These are phyloP conservation scores for Taphrorychus bicolor DNA, from an alignment of 2,888 invertebrate species.

Conservation along the genomic window DNA sequence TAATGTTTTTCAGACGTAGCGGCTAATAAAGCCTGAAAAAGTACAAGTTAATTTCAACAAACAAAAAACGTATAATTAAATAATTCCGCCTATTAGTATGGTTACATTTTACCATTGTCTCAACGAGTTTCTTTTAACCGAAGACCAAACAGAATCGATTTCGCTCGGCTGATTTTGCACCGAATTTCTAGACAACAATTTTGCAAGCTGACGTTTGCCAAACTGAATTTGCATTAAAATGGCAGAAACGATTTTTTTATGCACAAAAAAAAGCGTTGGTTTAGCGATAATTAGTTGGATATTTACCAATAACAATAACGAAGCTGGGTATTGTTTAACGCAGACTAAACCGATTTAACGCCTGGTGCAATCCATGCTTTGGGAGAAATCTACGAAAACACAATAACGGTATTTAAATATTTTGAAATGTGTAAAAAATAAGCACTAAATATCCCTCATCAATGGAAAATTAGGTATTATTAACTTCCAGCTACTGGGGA, in stretches of 20 bases:
- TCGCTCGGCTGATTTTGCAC: constrained; percentile 11
- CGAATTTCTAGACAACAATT: neutral
- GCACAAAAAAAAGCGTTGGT: too few relatives aligned
- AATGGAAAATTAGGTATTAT: too few relatives aligned
- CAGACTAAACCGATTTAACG: neutral
- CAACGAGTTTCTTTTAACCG: neutral
- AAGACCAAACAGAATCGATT: constrained; percentile 10
- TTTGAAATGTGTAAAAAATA: too few relatives aligned
- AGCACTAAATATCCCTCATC: neutral
- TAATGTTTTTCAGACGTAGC: too few relatives aligned
- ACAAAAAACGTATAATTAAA: neutral
- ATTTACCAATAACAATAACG: neutral
- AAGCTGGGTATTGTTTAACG: neutral
- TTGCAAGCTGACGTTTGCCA: constrained; percentile 14
- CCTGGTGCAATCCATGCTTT: neutral
- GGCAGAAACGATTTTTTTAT: neutral
- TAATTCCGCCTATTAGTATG: neutral
- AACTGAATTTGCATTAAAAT: constrained; percentile 4
- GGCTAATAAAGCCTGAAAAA: neutral
- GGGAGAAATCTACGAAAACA: neutral
- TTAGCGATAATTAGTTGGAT: too few relatives aligned
- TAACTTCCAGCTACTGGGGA: neutral
- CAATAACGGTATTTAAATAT: too few relatives aligned
- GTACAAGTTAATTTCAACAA: neutral
- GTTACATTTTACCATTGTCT: neutral